Percentiles rank a stretch among this genome's conserved stretches.
phyloP scores from a whole-genome alignment of 92 coral and sea anemone species.

The Heliopora coerulea region DNA sequence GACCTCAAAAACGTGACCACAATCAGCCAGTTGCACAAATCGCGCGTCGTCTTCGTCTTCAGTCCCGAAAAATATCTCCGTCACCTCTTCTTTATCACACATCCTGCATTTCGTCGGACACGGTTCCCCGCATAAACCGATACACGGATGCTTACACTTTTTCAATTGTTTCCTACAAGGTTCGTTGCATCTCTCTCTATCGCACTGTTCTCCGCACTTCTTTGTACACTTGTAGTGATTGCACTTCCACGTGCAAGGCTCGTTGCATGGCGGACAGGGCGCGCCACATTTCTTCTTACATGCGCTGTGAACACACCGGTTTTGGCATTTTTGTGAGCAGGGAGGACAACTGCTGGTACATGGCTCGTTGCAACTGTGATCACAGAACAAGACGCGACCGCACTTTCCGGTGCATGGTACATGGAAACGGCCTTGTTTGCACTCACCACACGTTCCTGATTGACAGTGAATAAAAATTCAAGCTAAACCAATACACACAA shows the following conservation, averaged over 20 bases:
- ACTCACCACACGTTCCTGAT: conserved; percentile 71
- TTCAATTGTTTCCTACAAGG: conserved; percentile 54
- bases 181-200: conserved; percentile 70
- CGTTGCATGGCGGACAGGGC: conserved; percentile 69
- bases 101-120: conserved; percentile 90
- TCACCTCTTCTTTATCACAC: conserved; percentile 82
- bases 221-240: conserved; percentile 58
- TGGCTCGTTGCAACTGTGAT: conserved; percentile 68
- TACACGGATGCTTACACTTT: conserved; percentile 72
- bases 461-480: too few species aligned
- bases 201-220: conserved; percentile 72
- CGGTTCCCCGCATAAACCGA: conserved; percentile 91
- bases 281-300: conserved; percentile 77
- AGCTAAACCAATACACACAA: too few species aligned
- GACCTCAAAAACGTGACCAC: conserved; percentile 87
- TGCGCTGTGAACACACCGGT: conserved; percentile 79
- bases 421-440: conserved; percentile 81
- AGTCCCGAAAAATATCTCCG: conserved; percentile 76
- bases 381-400: conserved; percentile 80
- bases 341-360: conserved; percentile 96
- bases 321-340: conserved; percentile 63
- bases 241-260: conserved; percentile 80
- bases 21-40: conserved; percentile 80
- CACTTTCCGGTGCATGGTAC: conserved; percentile 62
- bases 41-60: conserved; percentile 84